A percentile compares a stretch with the other conserved stretches of the same genome.
phyloP scores from a whole-genome alignment of 2,113 vertebrate genomes.

The Laticauda colubrina region DNA sequence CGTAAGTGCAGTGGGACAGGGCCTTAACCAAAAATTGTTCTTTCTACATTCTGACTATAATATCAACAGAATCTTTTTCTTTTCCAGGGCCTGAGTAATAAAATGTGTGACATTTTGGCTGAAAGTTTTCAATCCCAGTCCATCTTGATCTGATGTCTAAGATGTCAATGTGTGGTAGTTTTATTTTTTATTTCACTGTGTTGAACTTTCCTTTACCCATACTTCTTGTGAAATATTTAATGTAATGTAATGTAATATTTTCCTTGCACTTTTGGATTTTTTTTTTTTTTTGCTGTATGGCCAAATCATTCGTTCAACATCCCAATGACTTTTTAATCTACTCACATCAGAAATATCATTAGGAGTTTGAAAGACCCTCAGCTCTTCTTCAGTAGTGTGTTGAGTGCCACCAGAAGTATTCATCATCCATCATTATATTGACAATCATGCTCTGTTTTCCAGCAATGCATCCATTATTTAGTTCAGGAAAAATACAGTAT shows the following conservation, averaged over 20 bases:
- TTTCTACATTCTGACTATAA: not conserved
- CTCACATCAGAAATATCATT: not conserved
- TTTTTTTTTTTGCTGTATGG: not conserved
- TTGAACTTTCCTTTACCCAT: not conserved
- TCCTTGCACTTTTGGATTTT: not conserved
- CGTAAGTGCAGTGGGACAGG: no score
- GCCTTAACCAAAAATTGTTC: not conserved
- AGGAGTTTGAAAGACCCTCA: not conserved
- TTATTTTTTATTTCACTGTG: not conserved
- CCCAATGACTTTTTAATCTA: not conserved
- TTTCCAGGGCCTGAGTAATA: not conserved
- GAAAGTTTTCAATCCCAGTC: not conserved
- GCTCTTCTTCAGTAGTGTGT: not conserved
- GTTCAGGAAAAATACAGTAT: not conserved
- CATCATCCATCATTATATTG: not conserved
- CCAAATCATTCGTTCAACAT: not conserved
- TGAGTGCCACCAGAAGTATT: not conserved
- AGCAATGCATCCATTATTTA: not conserved
- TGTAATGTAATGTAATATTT: not conserved
- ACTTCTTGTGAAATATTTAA: not conserved
- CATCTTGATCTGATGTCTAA: not conserved
- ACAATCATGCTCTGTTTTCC: not conserved
- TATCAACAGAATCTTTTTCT: not conserved
- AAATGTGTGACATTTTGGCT: not conserved
- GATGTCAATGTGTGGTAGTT: not conserved